phyloP scores from a whole-genome alignment of 2,113 vertebrate genomes.

The Trochalopteron elliotii region DNA sequence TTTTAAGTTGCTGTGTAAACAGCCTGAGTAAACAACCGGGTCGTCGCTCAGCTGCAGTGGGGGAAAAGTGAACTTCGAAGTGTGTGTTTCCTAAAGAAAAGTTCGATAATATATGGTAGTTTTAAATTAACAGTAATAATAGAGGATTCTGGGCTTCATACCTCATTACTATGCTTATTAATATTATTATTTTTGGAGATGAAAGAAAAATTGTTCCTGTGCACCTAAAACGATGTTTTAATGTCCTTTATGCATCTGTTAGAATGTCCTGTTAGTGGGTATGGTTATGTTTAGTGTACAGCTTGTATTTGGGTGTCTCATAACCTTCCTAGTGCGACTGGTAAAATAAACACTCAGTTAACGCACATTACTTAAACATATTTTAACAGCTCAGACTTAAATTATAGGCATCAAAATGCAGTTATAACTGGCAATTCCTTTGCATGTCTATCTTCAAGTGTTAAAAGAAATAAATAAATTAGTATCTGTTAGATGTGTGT shows the following conservation, averaged over 20 bases:
- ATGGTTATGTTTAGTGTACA: not conserved
- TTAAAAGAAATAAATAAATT: not conserved
- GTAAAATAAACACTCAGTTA: not conserved
- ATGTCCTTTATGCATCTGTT: not conserved
- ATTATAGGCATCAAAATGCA: not conserved
- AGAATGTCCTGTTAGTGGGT: not conserved
- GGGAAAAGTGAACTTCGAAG: not conserved
- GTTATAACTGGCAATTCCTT: not conserved
- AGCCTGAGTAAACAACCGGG: accelerated
- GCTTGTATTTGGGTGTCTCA: not conserved
- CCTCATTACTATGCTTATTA: not conserved
- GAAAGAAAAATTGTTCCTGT: not conserved
- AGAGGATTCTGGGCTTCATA: not conserved
- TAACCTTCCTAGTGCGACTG: not conserved
- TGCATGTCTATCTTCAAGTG: not conserved
- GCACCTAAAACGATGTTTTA: accelerated
- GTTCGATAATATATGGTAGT: not conserved
- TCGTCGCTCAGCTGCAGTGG: not conserved
- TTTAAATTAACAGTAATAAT: not conserved
- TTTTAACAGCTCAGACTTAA: not conserved
- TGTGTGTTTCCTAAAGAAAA: not conserved
- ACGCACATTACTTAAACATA: not conserved
- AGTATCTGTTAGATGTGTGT: accelerated
- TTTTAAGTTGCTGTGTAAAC: not conserved
- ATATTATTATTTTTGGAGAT: not conserved